A percentile compares a stretch with the other conserved stretches of the same genome.
These are phyloP conservation scores for Vicugna pacos DNA, from an alignment of 2,113 vertebrate species.

Conservation along the genomic window DNA sequence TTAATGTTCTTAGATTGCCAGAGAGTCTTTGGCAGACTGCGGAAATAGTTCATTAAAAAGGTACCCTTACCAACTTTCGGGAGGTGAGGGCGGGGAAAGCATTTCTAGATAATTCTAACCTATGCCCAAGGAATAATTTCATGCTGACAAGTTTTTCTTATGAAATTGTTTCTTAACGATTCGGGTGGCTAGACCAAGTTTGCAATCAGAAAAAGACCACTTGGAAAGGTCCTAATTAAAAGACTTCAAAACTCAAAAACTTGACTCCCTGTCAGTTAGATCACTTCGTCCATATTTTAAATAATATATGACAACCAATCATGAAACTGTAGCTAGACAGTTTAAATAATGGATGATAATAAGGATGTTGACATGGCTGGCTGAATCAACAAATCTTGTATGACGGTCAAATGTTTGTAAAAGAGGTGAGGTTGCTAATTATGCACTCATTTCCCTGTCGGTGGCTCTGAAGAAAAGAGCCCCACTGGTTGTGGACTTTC, in stretches of 20 bases:
- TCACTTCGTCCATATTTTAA: conserved; percentile 48
- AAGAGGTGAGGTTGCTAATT: neutral
- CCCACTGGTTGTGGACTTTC: neutral
- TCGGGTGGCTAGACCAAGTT: neutral
- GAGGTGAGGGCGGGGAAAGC: neutral
- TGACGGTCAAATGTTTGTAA: neutral
- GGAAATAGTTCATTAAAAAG: neutral
- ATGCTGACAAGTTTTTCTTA: conserved; percentile 4
- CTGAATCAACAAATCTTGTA: neutral
- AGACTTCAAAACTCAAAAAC: conserved; percentile 39
- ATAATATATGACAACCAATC: neutral
- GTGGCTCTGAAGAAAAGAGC: neutral
- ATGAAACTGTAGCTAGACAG: neutral
- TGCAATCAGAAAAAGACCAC: conserved; percentile 2
- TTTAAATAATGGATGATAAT: neutral
- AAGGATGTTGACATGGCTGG: neutral
- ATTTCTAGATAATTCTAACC: conserved; percentile 18
- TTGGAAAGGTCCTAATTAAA: conserved; percentile 7
- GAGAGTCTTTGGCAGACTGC: neutral
- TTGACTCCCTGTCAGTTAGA: neutral
- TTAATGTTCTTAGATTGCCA: neutral
- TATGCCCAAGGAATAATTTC: neutral
- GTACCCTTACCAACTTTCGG: neutral
- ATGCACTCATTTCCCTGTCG: neutral
- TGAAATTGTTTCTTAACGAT: conserved; percentile 37